Conservation (phyloP, 2,888 invertebrate species). For the Pyrgus malvae region DNA sequence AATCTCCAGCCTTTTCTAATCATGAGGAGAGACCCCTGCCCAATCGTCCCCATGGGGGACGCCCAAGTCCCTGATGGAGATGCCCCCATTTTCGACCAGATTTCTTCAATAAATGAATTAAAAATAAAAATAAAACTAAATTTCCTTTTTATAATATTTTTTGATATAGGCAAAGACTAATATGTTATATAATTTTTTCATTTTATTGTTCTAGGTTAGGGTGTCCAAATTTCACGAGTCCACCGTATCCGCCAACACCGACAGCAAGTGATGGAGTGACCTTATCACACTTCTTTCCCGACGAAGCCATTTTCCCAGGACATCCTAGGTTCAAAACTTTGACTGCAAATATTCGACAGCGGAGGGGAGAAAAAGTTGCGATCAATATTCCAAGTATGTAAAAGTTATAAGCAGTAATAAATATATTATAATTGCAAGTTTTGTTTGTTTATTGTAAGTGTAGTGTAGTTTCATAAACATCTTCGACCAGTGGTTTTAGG, state of each 20-base stretch:
- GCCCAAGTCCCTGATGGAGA: too few species aligned
- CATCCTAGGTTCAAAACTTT: conserved; percentile 97
- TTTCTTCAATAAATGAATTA: too few species aligned
- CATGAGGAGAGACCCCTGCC: too few species aligned
- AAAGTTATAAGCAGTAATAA: background rate
- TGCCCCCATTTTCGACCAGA: too few species aligned
- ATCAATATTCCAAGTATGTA: conserved; percentile 96
- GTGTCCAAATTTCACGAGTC: conserved; percentile 93
- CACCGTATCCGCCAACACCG: conserved; percentile 84
- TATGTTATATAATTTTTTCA: background rate
- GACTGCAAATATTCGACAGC: conserved; percentile 94
- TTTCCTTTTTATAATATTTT: background rate
- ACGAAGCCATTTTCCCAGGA: conserved; percentile 95
- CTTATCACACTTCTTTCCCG: conserved; percentile 94
- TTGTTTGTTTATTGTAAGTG: too few species aligned
- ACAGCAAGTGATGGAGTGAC: conserved; percentile 84
- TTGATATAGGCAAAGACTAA: background rate
- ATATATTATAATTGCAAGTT: too few species aligned
- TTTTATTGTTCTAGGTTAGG: conserved; percentile 85
- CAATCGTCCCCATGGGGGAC: too few species aligned
- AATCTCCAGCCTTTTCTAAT: too few species aligned
- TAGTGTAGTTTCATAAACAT: too few species aligned
- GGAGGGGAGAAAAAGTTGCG: conserved; percentile 96
- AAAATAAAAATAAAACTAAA: too few species aligned
- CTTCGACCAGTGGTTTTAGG: too few species aligned